Base-by-base conservation (phyloP, 1,140 invertebrate genomes). In the Pachyrhynchus sulphureomaculatus region DNA sequence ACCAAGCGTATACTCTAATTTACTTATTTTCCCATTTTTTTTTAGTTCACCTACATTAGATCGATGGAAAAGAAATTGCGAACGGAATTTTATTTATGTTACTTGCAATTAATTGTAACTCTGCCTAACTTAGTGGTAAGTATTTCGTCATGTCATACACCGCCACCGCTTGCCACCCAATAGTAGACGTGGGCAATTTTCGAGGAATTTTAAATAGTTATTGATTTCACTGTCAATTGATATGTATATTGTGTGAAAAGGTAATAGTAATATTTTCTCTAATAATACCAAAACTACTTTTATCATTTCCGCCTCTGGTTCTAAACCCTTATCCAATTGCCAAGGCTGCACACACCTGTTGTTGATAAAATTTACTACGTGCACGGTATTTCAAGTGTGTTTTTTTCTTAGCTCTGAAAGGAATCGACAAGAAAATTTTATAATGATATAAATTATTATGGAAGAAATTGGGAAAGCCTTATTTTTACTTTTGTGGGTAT, bases 351-450 rank as follows among this genome's bases (percentile, higher is more conserved):
- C 21, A 23, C 41, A 44, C 41, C 41, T 44, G 41, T 44, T 44
- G 41, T 20, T 44, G n/a, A 18, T 18, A 13, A 18, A 44, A 44
- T 44, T 44, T 44, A 44, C 41, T n/a, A n/a, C n/a, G 41, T 44
- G 41, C 41, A 13, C 9, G 17, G 41, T 20, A 44, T 44, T 20
- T 44, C 8, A 3, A 44, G 41, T 13, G n/a, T n/a, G n/a, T 37
- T 37, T n/a, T 37, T 37, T 37, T 37, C 34, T 9, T 37, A n/a
- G 34, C 34, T 37, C 15, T 37, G 15, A 37, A 37, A n/a, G 4
- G 34, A 37, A 37, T 37, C 34, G n/a, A 37, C 34, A 37, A n/a
- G 34, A n/a, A 6, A n/a, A 6, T 37, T 37, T 37, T 13, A 13
- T 37, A 37, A 37, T n/a, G n/a, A n/a, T n/a, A n/a, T n/a, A n/a